Conservation (phyloP, 2,113 vertebrate genomes). For the Galbula dea region DNA sequence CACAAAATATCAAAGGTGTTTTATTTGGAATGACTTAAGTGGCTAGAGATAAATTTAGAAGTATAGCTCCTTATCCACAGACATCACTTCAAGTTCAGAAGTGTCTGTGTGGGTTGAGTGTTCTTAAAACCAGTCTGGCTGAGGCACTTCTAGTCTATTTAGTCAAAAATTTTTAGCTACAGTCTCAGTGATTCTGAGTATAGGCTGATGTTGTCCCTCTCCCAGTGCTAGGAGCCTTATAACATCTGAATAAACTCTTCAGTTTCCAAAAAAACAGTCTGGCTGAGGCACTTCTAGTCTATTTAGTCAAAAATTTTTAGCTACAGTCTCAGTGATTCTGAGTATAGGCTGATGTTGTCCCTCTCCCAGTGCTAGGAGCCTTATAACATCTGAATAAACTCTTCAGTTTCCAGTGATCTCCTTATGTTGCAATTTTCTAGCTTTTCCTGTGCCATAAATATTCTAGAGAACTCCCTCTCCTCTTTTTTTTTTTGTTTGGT, state of each 20-base stretch:
- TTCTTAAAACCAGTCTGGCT: conserved; percentile 27
- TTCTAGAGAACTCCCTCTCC: background rate
- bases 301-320: background rate
- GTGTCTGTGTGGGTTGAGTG: background rate
- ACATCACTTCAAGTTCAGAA: conserved; percentile 11
- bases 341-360: background rate
- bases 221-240: background rate
- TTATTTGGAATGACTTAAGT: conserved; percentile 27
- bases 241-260: background rate
- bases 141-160: background rate
- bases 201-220: background rate
- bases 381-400: background rate
- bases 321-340: background rate
- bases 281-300: background rate
- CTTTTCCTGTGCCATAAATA: background rate
- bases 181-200: background rate
- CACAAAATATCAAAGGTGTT: conserved; percentile 37
- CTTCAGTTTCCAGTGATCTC: background rate
- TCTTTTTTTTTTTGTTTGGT: background rate
- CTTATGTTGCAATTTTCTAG: background rate
- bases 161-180: background rate
- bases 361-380: background rate
- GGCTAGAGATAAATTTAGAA: conserved; percentile 47
- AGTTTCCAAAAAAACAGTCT: conserved; percentile 30
- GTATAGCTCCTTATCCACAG: background rate